Conservation (phyloP, 2,113 vertebrate species). For the Abramis brama region DNA sequence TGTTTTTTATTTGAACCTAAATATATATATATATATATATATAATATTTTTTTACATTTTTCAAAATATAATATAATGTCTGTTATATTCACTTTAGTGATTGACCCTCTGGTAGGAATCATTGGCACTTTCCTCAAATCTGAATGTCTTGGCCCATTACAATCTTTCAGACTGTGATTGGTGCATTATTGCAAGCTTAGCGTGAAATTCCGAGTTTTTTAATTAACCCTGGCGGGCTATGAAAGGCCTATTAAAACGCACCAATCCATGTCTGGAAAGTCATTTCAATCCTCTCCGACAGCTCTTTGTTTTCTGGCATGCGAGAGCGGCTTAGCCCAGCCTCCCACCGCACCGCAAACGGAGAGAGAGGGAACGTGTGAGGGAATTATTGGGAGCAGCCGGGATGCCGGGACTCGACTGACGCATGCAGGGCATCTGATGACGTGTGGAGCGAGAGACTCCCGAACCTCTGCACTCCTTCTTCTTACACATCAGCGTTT, state of each 20-base stretch:
- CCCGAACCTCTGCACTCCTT: constrained; percentile 11
- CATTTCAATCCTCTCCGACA: constrained; percentile 6
- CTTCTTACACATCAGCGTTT: constrained; percentile 9
- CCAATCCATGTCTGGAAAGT: constrained; percentile 26
- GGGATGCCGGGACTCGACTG: constrained; percentile 11
- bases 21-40: too few species aligned
- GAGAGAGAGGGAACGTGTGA: constrained; percentile 3
- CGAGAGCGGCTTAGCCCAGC: constrained; percentile 4
- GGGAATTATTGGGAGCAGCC: constrained; percentile 32
- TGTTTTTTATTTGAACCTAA: too few species aligned
- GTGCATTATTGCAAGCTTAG: constrained; percentile 37
- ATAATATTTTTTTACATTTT: too few species aligned
- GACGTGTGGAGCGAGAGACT: constrained; percentile 35
- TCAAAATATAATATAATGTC: neutral
- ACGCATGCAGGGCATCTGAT: constrained; percentile 32
- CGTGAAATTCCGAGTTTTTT: constrained; percentile 35
- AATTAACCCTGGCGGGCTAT: constrained; percentile 49
- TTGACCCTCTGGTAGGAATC: neutral
- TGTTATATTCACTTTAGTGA: neutral
- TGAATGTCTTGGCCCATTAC: neutral
- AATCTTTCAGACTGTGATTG: neutral
- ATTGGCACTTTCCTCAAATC: constrained; percentile 26
- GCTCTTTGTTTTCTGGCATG: constrained; percentile 38
- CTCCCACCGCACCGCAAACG: neutral
- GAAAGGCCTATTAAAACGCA: constrained; percentile 41